Evolutionary conservation across 2,888 invertebrate genomes (phyloP), one percentile per base, ranked within the genome.

Genomic region (Branchipolynoe longqiensis): DNA sequence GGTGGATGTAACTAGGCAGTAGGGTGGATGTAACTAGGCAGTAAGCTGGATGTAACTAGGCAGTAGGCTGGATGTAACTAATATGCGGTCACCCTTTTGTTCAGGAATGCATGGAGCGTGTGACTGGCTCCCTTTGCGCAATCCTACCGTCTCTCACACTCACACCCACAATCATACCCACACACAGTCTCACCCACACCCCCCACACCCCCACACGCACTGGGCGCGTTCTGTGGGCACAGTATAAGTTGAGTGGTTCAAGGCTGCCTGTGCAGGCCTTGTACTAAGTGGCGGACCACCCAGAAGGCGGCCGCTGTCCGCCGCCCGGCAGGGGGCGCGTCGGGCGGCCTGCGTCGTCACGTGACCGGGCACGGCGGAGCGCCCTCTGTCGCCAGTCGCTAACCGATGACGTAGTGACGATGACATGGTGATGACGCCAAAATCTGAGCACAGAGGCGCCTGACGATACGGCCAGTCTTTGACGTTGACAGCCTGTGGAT

Each of bases 201-300:
- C n/a, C n/a, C n/a, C n/a, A n/a, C n/a, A n/a, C n/a, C n/a, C n/a
- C n/a, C n/a, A n/a, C n/a, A n/a, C n/a, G n/a, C n/a, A n/a, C n/a
- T n/a, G n/a, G n/a, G n/a, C n/a, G n/a, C n/a, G n/a, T n/a, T n/a
- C n/a, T n/a, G n/a, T n/a, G n/a, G n/a, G n/a, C n/a, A n/a, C n/a
- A n/a, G n/a, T n/a, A n/a, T n/a, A n/a, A n/a, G n/a, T n/a, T n/a
- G n/a, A n/a, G n/a, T n/a, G n/a, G n/a, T n/a, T n/a, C n/a, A n/a
- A n/a, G n/a, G n/a, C n/a, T n/a, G 22, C n/a, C 48, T 78, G 78
- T n/a, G 78, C n/a, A 6, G 78, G 2, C 48, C 48, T 41, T 78
- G 54, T 78, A 78, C 41, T 78, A 48, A 78, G 78, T 54, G 78
- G 48, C 48, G 48, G 78, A 78, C 78, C 78, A 78, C 78, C 78